A percentile compares a stretch with the other conserved stretches of the same genome.
phyloP scores from a whole-genome alignment of 2,113 vertebrate genomes.

The Istiophorus platypterus region DNA sequence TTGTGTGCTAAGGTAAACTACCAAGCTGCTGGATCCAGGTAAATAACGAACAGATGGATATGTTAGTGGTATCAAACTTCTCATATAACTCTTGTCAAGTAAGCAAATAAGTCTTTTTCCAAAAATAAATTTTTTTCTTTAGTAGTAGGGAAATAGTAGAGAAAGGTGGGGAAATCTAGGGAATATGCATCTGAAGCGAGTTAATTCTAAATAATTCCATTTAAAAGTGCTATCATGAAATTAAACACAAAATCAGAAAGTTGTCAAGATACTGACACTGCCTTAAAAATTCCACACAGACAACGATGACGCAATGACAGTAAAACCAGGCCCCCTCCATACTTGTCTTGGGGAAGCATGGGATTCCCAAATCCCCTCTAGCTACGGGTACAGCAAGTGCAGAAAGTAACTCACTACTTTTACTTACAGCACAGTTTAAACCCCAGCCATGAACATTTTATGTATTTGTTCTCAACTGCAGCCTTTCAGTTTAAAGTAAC shows the following conservation, averaged over 20 bases:
- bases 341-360: neutral
- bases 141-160: no score
- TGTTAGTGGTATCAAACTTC: neutral
- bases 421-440: constrained; percentile 21
- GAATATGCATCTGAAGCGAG: neutral
- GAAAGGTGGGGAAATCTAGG: neutral
- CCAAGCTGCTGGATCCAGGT: neutral
- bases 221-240: neutral
- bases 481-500: constrained; percentile 25
- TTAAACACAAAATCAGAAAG: neutral
- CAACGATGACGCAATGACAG: no score
- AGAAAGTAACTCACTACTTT: constrained; percentile 9
- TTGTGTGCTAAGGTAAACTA: neutral
- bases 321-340: neutral
- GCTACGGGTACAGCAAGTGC: neutral
- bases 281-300: no score
- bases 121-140: neutral
- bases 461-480: neutral
- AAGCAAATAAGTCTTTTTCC: neutral
- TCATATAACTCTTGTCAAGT: neutral
- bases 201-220: neutral
- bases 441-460: constrained; percentile 24
- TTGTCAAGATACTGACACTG: neutral
- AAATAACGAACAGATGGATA: neutral
- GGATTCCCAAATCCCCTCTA: neutral